Conservation (phyloP, 2,888 invertebrate genomes). For the Trilocha varians region DNA sequence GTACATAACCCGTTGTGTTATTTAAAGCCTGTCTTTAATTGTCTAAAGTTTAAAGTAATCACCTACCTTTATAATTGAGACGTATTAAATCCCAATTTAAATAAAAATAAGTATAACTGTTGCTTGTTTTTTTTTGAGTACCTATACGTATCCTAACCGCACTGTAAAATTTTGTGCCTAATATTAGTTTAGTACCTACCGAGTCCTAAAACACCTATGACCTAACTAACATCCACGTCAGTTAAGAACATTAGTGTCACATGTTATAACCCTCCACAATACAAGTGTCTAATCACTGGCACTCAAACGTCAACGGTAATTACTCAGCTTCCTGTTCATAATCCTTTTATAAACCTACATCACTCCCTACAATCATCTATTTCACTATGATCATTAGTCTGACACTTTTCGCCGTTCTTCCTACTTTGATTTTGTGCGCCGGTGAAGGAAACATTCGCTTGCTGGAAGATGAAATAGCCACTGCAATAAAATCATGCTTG, state of each 20-base stretch:
- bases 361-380: slow-evolving; percentile 8
- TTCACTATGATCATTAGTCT: slow-evolving; percentile 30
- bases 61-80: too few species aligned
- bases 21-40: too few species aligned
- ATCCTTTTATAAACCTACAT: slow-evolving; percentile 27
- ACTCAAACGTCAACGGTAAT: slow-evolving; percentile 32
- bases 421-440: slow-evolving; percentile 30
- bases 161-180: too few species aligned
- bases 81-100: too few species aligned
- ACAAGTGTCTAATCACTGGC: background rate
- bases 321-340: slow-evolving; percentile 34
- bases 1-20: too few species aligned
- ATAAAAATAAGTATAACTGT: too few species aligned
- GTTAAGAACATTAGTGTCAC: too few species aligned
- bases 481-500: slow-evolving; percentile 43
- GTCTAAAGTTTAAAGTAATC: too few species aligned
- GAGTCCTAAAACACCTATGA: too few species aligned
- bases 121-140: too few species aligned
- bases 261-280: background rate
- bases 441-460: slow-evolving; percentile 57
- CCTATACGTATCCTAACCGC: too few species aligned
- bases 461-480: slow-evolving; percentile 52
- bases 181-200: too few species aligned
- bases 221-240: background rate
- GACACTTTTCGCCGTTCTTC: slow-evolving; percentile 29